Evolutionary conservation across 2,113 vertebrate genomes (phyloP), one percentile per base, ranked within the genome.

Genomic region (Solea solea): DNA sequence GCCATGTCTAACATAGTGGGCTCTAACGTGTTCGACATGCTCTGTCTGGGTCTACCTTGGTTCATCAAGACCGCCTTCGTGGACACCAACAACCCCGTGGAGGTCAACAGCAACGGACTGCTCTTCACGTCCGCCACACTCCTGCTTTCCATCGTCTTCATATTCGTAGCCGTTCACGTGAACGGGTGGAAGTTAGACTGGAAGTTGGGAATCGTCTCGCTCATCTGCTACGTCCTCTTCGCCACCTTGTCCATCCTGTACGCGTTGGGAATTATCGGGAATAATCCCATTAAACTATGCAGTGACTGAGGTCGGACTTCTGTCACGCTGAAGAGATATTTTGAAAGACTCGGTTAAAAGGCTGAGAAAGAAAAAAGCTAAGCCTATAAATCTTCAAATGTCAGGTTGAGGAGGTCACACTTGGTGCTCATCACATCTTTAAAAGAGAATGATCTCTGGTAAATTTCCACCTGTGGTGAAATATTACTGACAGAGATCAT

Each of bases 1-100:
- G 97, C 97, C 73, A 96, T 99, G 96, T 95, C 97, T 71, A 99
- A 99, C 91, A 96, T 98, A 9, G 95, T 99, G 79, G 98, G 97
- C 81, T 99, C 98, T 16, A 99, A 99, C 0, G 95, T 99, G 9
- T 99, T 98, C 68, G 97, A 99, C 85, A 94, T 99, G 95, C 91
- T 98, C 45, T 99, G 98, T 79, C 92, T 99, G 71, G 97, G 98
- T 41, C 84, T 96, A 73, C 98, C 97, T 0, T 99, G 98, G 98
- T 96, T 99, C 91, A 96, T 98, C 84, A 95, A 95, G 89, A 97
- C 97, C 3, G 95, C 90, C 69, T 96, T 99, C 84, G 89, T 95
- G 84, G 94, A 95, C 73, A 82, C 93, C 13, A 89, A 89, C 9
- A 90, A 91, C 76, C 96, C 97, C 0, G 90, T 95, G 56, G 92